Base-by-base conservation (phyloP, 2,797 vertebrate species). In the Chromis chromis region DNA sequence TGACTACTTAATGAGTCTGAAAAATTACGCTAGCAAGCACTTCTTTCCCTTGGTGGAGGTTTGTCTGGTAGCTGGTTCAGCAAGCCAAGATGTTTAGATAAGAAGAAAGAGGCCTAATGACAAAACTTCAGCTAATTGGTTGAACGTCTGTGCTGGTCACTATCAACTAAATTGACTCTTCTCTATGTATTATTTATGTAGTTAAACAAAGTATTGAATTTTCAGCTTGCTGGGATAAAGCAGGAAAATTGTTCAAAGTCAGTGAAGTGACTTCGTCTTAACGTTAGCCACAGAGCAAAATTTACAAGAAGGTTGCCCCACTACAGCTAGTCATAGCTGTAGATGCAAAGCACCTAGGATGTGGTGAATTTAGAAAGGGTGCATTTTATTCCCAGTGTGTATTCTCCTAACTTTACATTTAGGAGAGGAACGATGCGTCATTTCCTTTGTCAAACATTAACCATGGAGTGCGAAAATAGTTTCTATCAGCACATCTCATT, bases 1-100 rank as follows among this genome's bases (percentile, higher is more conserved):
- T 77, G 46, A 76, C 17, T 13, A 24, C 42, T 22, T 69, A 57
- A 65, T 60, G 55, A 70, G 46, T 16, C 4, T 31, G 44, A 27
- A 57, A 22, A 52, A 27, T 76, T 1, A 58, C 33, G 46, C 64
- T 33, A 67, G 53, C 24, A 40, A 73, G 54, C 74, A 24, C 19
- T 27, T 63, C 49, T 74, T 54, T 69, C 9, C 21, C 28, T 17
- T 0, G 10, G 7, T 56, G 11, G 5, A 21, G 19, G 12, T 74
- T 42, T 50, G 33, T 44, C 11, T 57, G 31, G 22, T 50, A 22
- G 44, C 19, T 53, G 16, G 17, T 28, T 63, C 55, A 64, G 48
- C 31, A 65, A 42, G 36, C 22, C 49, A 11, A 49, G 21, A 11
- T 49, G 19, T 4, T 21, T 49, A 3, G 2, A 22, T 1, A 1